A percentile compares a stretch with the other conserved stretches of the same genome.
These are phyloP conservation scores for Scaptomyza graminum DNA, from an alignment of 1,140 invertebrate species.

Conservation along the genomic window DNA sequence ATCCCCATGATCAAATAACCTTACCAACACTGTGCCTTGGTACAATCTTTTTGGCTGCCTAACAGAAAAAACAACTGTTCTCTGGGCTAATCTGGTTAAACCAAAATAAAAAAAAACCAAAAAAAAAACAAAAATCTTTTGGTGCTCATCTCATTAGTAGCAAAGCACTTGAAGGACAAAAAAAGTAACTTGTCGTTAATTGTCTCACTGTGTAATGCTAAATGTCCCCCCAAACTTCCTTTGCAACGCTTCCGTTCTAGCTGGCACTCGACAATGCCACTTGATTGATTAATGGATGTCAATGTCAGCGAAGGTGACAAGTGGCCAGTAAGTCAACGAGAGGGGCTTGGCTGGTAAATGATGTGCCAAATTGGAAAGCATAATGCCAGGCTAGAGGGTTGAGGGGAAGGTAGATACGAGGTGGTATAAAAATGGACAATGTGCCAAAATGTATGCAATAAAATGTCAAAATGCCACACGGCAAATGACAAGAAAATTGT, in stretches of 20 bases:
- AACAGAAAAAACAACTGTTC: background rate
- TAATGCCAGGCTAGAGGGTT: background rate
- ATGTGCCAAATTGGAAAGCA: conserved; percentile 68
- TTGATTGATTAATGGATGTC: conserved; percentile 78
- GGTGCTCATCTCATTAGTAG: conserved; percentile 57
- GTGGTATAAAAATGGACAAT: background rate
- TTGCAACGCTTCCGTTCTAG: conserved; percentile 4
- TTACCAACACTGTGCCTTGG: background rate
- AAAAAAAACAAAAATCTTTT: conserved; percentile 27
- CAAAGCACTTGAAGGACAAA: conserved; percentile 51
- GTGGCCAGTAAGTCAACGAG: conserved; percentile 62
- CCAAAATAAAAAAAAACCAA: conserved; percentile 5
- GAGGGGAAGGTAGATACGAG: background rate
- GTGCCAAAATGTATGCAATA: conserved; percentile 67
- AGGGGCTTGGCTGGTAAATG: conserved; percentile 55
- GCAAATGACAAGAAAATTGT: conserved; percentile 69
- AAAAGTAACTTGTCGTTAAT: conserved; percentile 58
- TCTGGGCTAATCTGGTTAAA: background rate
- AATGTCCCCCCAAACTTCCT: background rate
- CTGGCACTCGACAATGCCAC: conserved; percentile 37
- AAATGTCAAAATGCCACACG: conserved; percentile 71
- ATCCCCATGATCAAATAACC: too few species aligned
- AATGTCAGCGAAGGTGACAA: conserved; percentile 71
- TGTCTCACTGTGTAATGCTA: conserved; percentile 41
- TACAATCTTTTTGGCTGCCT: background rate